Percentiles rank a stretch among this genome's conserved stretches.
These are phyloP conservation scores for Chrysolina americana DNA, from an alignment of 2,888 invertebrate genomes.

Conservation along the genomic window DNA sequence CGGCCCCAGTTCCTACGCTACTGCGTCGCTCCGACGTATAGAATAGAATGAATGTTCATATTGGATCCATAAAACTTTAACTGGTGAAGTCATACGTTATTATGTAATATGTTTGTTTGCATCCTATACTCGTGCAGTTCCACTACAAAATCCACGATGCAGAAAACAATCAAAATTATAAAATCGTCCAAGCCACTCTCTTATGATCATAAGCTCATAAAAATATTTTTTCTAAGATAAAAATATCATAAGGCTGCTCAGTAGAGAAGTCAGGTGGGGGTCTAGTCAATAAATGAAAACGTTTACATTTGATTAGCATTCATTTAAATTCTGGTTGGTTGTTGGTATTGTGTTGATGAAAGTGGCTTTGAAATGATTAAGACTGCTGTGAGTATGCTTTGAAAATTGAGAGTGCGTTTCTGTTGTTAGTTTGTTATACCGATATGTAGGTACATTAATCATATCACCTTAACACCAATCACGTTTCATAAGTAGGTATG, in stretches of 20 bases:
- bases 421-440: neutral
- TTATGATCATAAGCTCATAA: neutral
- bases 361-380: constrained; percentile 6
- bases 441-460: neutral
- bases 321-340: constrained; percentile 1
- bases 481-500: too few relatives aligned
- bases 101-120: too few relatives aligned
- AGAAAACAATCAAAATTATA: neutral
- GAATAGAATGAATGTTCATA: too few relatives aligned
- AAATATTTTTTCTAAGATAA: neutral
- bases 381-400: neutral
- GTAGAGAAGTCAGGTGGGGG: neutral
- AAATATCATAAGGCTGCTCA: neutral
- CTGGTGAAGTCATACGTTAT: too few relatives aligned
- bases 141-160: too few relatives aligned
- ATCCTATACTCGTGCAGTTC: too few relatives aligned
- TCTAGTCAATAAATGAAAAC: constrained; percentile 5
- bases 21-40: too few relatives aligned
- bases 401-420: neutral
- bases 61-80: too few relatives aligned
- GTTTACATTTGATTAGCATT: constrained; percentile 12
- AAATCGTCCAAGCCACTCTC: neutral
- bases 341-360: neutral
- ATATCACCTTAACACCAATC: neutral
- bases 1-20: too few relatives aligned